These are phyloP conservation scores for Rhabdornis inornatus DNA, from an alignment of 2,113 vertebrate genomes.

Conservation along the genomic window DNA sequence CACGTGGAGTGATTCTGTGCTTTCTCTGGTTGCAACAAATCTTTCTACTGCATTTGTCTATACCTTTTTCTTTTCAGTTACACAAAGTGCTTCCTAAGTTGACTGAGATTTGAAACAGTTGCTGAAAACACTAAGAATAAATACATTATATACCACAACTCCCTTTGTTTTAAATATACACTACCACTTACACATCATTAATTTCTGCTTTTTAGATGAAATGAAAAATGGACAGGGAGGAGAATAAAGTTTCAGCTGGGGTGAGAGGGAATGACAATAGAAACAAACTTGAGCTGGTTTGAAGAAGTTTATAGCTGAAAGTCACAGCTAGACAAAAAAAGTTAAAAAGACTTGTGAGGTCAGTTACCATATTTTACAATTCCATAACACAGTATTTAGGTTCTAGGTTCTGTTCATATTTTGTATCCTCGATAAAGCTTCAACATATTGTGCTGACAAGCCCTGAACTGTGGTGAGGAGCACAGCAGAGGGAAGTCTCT, in stretches of 20 bases:
- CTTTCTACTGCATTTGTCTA: background rate
- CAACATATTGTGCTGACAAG: background rate
- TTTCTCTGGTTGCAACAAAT: background rate
- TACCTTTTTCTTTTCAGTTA: background rate
- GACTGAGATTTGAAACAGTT: background rate
- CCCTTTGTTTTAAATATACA: background rate
- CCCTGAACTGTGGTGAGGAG: background rate
- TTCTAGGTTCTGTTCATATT: background rate
- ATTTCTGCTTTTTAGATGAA: background rate
- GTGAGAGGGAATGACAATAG: background rate
- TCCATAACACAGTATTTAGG: background rate
- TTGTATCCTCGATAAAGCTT: background rate
- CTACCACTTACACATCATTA: background rate
- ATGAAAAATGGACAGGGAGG: background rate
- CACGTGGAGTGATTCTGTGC: no score
- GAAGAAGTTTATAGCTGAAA: background rate
- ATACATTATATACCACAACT: background rate
- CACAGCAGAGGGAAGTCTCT: constrained; percentile 36
- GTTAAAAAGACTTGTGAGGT: background rate
- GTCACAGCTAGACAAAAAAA: background rate
- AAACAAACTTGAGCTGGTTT: background rate
- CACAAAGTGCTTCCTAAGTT: background rate
- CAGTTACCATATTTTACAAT: background rate
- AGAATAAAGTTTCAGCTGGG: background rate
- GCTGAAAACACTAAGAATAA: background rate